Percentiles rank a stretch among this genome's conserved stretches.
phyloP scores from a whole-genome alignment of 2,888 invertebrate genomes.

The Beris chalybata region DNA sequence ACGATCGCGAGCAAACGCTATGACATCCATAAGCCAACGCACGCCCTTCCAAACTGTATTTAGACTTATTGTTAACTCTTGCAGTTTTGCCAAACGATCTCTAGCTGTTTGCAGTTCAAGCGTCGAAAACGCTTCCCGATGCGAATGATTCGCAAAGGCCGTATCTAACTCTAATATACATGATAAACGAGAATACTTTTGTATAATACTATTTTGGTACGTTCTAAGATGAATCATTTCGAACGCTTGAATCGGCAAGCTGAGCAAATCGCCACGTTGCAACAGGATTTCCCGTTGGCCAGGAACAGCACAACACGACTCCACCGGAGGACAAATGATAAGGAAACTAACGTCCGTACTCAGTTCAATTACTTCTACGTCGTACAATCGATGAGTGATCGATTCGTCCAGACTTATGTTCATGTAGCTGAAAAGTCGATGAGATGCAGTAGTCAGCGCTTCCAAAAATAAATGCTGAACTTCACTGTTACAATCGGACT shows the following conservation, averaged over 20 bases:
- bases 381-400: conserved; percentile 79
- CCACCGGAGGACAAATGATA: conserved; percentile 88
- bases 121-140: conserved; percentile 92
- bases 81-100: conserved; percentile 77
- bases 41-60: conserved; percentile 92
- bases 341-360: conserved; percentile 89
- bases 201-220: conserved; percentile 88
- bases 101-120: conserved; percentile 84
- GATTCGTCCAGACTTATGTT: conserved; percentile 73
- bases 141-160: conserved; percentile 87
- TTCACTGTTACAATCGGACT: conserved; percentile 65
- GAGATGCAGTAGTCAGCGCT: conserved; percentile 72
- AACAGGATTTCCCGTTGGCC: conserved; percentile 83
- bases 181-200: conserved; percentile 88
- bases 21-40: conserved; percentile 95
- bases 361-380: conserved; percentile 91
- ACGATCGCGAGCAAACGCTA: conserved; percentile 89
- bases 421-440: conserved; percentile 78
- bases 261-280: conserved; percentile 81
- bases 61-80: conserved; percentile 81
- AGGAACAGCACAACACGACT: conserved; percentile 88
- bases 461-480: conserved; percentile 81
- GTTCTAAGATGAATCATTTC: conserved; percentile 95
- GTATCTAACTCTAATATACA: conserved; percentile 92
- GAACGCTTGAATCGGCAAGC: conserved; percentile 90